Evolutionary conservation across 2,888 invertebrate species (phyloP).

Genomic region (Leptarthrus brevirostris): DNA sequence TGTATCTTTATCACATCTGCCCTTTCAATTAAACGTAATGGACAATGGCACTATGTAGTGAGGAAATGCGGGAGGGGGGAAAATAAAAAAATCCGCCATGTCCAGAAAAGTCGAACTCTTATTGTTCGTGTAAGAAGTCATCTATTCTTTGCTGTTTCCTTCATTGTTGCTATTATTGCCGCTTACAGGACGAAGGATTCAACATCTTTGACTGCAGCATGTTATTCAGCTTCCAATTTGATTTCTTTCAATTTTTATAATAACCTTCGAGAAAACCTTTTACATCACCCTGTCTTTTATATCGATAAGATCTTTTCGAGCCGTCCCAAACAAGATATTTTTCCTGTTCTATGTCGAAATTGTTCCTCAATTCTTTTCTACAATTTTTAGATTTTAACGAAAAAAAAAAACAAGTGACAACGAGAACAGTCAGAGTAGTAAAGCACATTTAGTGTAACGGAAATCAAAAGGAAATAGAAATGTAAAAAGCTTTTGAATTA

Average conservation of each 20-base stretch:
- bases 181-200: neutral
- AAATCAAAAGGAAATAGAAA: conserved; percentile 48
- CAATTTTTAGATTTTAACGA: conserved; percentile 11
- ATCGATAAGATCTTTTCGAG: too few relatives aligned
- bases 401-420: conserved; percentile 1
- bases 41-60: conserved; percentile 14
- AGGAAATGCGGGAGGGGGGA: neutral
- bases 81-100: neutral
- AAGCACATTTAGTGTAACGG: conserved; percentile 38
- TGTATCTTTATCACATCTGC: conserved; percentile 17
- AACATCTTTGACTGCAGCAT: neutral
- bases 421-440: neutral
- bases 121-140: too few relatives aligned
- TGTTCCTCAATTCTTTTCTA: conserved; percentile 7
- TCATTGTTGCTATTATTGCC: neutral
- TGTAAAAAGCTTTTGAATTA: conserved; percentile 48
- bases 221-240: neutral
- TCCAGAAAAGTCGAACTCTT: neutral
- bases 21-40: conserved; percentile 31
- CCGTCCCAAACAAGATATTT: neutral
- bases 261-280: conserved; percentile 2
- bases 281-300: too few relatives aligned
- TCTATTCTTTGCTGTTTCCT: too few relatives aligned
- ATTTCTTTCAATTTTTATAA: conserved; percentile 3
- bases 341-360: conserved; percentile 17